These are phyloP conservation scores for Melanotaenia nigrans DNA, from an alignment of 2,797 vertebrate genomes.

Conservation along the genomic window DNA sequence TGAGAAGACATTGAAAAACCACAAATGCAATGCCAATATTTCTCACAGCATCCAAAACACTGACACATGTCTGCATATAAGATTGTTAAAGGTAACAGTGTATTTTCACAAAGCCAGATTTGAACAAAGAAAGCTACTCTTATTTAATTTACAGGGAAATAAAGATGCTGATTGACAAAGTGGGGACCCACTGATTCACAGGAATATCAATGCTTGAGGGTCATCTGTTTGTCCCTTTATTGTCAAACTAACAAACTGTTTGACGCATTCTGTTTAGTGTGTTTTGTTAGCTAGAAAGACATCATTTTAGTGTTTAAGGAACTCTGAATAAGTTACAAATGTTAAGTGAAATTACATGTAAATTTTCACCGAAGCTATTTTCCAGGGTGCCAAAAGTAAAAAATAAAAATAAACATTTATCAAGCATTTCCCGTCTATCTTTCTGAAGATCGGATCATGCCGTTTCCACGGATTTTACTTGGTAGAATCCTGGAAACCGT, in stretches of 20 bases:
- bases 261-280: slow-evolving; percentile 21
- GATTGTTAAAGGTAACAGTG: not conserved
- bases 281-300: slow-evolving; percentile 7
- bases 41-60: slow-evolving; percentile 22
- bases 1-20: slow-evolving; percentile 40
- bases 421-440: slow-evolving; percentile 31
- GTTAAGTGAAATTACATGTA: slow-evolving; percentile 16
- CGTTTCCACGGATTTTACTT: slow-evolving; percentile 50
- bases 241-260: slow-evolving; percentile 36
- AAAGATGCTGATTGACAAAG: slow-evolving; percentile 27
- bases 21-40: slow-evolving; percentile 34
- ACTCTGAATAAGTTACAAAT: slow-evolving; percentile 25
- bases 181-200: slow-evolving; percentile 31
- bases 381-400: slow-evolving; percentile 1
- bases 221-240: slow-evolving; percentile 51
- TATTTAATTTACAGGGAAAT: not conserved
- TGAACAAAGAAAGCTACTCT: not conserved
- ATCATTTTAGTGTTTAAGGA: not conserved
- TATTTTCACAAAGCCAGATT: not conserved
- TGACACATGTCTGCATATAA: slow-evolving; percentile 10
- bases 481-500: slow-evolving; percentile 42
- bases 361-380: slow-evolving; percentile 26
- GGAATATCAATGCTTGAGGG: slow-evolving; percentile 40
- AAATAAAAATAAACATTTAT: slow-evolving; percentile 24
- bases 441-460: slow-evolving; percentile 48